phyloP scores from a whole-genome alignment of 1,140 invertebrate genomes.

The Drosophila erecta region DNA sequence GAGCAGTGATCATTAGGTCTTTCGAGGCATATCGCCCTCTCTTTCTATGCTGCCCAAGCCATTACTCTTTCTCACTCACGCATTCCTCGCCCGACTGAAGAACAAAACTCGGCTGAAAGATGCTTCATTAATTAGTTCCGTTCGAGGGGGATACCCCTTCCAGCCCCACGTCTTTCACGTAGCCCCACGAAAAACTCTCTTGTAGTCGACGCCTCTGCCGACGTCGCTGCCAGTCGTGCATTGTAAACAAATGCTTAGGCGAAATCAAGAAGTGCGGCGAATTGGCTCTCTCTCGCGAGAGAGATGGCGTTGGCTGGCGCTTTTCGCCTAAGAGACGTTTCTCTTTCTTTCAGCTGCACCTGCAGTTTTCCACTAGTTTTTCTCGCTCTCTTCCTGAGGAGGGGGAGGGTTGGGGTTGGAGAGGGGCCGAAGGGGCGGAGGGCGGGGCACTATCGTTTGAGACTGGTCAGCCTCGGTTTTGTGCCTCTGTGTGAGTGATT shows the following conservation, averaged over 20 bases:
- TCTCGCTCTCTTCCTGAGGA: constrained; percentile 13
- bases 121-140: constrained; percentile 81
- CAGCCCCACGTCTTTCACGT: not conserved
- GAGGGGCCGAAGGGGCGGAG: constrained; percentile 1
- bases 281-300: constrained; percentile 15
- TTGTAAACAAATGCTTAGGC: constrained; percentile 66
- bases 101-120: constrained; percentile 63
- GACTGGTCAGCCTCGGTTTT: constrained; percentile 52
- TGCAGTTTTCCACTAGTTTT: constrained; percentile 58
- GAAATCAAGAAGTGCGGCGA: constrained; percentile 48
- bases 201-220: constrained; percentile 16
- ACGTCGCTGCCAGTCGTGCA: constrained; percentile 27
- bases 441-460: constrained; percentile 56
- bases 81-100: constrained; percentile 11
- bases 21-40: not conserved
- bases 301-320: constrained; percentile 14
- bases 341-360: constrained; percentile 65
- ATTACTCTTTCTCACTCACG: not conserved
- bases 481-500: constrained; percentile 5
- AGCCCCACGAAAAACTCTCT: constrained; percentile 8
- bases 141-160: constrained; percentile 20
- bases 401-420: not conserved
- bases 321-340: constrained; percentile 66
- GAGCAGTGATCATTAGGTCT: constrained; percentile 5
- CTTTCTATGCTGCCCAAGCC: not conserved